Percentiles rank a stretch among this genome's conserved stretches.
These are phyloP conservation scores for Dryoscopus gambensis DNA, from an alignment of 2,113 vertebrate species.

Conservation along the genomic window DNA sequence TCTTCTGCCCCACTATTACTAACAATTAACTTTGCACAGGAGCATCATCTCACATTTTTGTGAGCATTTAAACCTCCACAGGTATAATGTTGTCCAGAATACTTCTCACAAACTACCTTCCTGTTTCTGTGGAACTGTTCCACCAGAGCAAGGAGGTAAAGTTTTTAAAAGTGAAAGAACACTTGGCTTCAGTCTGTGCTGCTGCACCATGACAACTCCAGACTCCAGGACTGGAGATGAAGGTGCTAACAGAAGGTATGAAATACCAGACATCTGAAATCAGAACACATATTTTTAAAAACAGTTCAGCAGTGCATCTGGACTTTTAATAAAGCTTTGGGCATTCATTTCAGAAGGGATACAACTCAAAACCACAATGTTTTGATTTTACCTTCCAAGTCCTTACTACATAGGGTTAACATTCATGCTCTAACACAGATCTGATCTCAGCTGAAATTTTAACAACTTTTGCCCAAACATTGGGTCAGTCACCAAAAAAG, in stretches of 20 bases:
- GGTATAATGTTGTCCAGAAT: neutral
- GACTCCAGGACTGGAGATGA: neutral
- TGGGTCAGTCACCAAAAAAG: neutral
- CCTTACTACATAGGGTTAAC: neutral
- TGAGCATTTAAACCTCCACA: neutral
- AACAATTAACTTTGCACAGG: neutral
- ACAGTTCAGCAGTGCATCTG: neutral
- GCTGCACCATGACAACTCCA: neutral
- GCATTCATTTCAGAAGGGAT: neutral
- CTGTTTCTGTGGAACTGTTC: neutral
- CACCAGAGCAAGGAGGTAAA: neutral
- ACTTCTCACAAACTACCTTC: neutral
- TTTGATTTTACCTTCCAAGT: neutral
- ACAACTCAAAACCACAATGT: accelerated
- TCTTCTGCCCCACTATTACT: too few species aligned
- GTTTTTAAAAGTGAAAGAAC: neutral
- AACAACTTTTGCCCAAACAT: neutral
- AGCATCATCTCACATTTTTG: neutral
- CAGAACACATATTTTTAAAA: neutral
- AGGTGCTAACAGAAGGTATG: neutral
- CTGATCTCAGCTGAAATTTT: neutral
- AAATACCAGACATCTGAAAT: neutral
- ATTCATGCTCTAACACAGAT: neutral
- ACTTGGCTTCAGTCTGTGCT: neutral
- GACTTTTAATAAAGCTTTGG: neutral